Evolutionary conservation across 2,113 vertebrate species (phyloP).

Genomic region (Ivindomyrus marchei): DNA sequence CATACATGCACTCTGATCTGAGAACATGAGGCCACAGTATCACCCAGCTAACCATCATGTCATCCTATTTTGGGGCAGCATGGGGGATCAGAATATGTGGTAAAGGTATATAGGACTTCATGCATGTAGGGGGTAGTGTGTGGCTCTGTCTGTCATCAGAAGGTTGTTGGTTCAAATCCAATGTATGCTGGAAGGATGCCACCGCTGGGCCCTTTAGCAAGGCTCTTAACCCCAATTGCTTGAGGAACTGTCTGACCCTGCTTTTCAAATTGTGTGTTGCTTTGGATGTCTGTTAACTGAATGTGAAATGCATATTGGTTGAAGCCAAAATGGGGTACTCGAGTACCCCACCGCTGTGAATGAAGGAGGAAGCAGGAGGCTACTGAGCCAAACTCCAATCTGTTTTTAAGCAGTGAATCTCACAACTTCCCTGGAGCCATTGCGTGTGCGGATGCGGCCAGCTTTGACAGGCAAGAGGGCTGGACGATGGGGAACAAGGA

Average conservation of each 20-base stretch:
- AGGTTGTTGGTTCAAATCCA: background rate
- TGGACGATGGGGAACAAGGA: background rate
- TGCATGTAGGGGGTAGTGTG: background rate
- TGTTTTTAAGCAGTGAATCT: background rate
- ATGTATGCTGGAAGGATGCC: background rate
- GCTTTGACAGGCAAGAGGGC: background rate
- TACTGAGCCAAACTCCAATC: background rate
- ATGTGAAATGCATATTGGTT: background rate
- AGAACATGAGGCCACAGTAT: background rate
- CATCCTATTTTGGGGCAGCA: background rate
- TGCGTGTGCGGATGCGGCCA: background rate
- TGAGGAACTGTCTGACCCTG: background rate
- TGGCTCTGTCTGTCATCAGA: background rate
- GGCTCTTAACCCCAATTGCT: background rate
- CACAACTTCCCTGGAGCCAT: background rate
- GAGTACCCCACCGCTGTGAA: background rate
- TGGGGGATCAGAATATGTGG: background rate
- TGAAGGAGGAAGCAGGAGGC: background rate
- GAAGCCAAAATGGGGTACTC: background rate
- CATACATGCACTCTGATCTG: background rate
- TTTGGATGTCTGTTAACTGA: background rate
- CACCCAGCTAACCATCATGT: background rate
- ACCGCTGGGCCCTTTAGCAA: background rate
- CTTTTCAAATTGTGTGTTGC: background rate
- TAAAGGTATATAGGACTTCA: background rate